Base-by-base conservation (phyloP, 2,888 invertebrate species). In the Miltochrista miniata region DNA sequence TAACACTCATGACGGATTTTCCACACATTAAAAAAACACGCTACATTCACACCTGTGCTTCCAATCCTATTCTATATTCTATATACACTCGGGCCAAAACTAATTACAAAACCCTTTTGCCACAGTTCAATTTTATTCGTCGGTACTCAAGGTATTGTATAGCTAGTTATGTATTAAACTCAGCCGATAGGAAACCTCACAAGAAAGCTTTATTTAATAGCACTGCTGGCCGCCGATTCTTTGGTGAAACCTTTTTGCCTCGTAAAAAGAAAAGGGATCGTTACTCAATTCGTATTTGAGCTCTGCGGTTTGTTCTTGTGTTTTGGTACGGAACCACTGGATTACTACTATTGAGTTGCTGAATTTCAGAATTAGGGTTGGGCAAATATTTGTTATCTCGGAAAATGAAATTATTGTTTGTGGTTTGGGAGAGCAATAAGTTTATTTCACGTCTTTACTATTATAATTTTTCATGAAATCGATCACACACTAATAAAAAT, bases 201-300 rank as follows among this genome's bases (percentile, higher is more conserved):
- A 9, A 33, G 48, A 40, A 38, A 46, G 44, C 24, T 47, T 44
- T 48, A 44, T 48, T 40, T 47, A 35, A 52, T 52, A 36, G 40
- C 31, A 13, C 13, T 36, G 31, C 31, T 31, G 41, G 39, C 41
- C 45, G 12, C 40, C 31, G 39, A 44, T 51, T 51, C 47, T 47
- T 48, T 45, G 13, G 43, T 29, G n/a, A 36, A 37, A 42, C 46
- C 34, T 34, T 36, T 44, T 44, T 40, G 13, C n/a, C 15, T 9
- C 35, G 7, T 29, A 39, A 44, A 39, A 40, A 24, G 12, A 40
- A 50, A 45, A 37, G 36, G 31, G 40, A 44, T 43, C n/a, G 47
- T 35, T 12, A 44, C 35, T 44, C 24, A 24, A 30, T 35, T 35
- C 35, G 38, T 40, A 35, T 31, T 40, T 13, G 40, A 34, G 39